Conservation (phyloP, 2,797 vertebrate species). For the Phrynocephalus forsythii region DNA sequence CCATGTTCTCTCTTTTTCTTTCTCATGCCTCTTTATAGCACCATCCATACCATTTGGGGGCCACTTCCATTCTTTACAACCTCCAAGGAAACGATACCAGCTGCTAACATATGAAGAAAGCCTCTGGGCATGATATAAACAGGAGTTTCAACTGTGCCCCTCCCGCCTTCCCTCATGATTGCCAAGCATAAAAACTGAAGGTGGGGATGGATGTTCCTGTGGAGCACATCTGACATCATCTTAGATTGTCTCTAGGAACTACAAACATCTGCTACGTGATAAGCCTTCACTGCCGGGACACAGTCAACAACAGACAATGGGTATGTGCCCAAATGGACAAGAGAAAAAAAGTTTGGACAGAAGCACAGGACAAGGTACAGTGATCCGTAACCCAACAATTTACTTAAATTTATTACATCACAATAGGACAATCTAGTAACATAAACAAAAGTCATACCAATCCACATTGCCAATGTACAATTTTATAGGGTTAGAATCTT, state of each 20-base stretch:
- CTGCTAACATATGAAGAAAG: neutral
- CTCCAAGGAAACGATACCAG: neutral
- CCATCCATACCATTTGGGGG: neutral
- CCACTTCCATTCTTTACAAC: neutral
- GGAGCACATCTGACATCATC: neutral
- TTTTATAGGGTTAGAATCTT: constrained; percentile 70
- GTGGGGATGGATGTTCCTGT: neutral
- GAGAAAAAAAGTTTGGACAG: constrained; percentile 34
- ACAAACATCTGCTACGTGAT: neutral
- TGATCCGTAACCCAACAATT: constrained; percentile 75
- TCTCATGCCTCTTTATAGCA: neutral
- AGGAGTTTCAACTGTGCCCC: neutral
- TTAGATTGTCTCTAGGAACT: neutral
- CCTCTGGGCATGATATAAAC: neutral
- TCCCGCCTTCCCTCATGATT: neutral
- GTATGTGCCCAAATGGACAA: neutral
- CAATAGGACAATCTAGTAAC: constrained; percentile 75
- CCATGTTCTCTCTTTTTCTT: neutral
- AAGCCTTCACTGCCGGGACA: neutral
- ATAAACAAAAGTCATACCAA: constrained; percentile 74
- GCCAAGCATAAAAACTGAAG: neutral
- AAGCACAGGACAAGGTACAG: constrained; percentile 45
- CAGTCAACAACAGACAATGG: neutral
- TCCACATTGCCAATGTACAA: constrained; percentile 62
- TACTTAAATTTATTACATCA: constrained; percentile 79